These are phyloP conservation scores for Phrynosoma blainvillii DNA, from an alignment of 2,113 vertebrate genomes.

Conservation along the genomic window DNA sequence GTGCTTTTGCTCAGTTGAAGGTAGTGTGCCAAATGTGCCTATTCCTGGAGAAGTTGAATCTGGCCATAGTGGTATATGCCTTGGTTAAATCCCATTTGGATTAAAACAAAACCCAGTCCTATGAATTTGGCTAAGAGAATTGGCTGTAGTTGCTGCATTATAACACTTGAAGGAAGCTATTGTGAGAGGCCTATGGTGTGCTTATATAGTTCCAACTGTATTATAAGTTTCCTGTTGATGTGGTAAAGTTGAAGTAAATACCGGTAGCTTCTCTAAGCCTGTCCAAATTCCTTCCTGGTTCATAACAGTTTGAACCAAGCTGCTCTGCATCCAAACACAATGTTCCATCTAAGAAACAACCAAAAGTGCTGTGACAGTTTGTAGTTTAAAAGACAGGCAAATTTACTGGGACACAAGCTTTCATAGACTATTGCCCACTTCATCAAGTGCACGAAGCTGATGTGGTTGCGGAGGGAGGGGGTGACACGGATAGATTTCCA, in stretches of 20 bases:
- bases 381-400: not conserved
- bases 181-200: not conserved
- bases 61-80: too few relatives aligned
- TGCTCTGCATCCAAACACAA: not conserved
- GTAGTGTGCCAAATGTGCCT: too few relatives aligned
- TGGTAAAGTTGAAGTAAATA: not conserved
- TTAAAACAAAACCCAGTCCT: too few relatives aligned
- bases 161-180: not conserved
- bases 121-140: not conserved
- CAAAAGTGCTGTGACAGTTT: not conserved
- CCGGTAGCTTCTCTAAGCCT: not conserved
- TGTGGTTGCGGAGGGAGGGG: not conserved
- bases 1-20: too few relatives aligned
- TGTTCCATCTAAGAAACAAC: not conserved
- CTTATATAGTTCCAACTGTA: not conserved
- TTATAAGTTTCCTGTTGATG: not conserved
- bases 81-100: not conserved
- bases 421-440: not conserved
- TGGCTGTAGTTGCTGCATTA: not conserved
- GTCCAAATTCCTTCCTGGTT: not conserved
- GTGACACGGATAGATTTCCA: not conserved
- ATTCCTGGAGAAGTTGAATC: too few relatives aligned
- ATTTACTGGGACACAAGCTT: not conserved
- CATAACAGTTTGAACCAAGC: not conserved
- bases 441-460: not conserved